Base-by-base conservation (phyloP, 2,888 invertebrate species). In the Noctua pronuba region DNA sequence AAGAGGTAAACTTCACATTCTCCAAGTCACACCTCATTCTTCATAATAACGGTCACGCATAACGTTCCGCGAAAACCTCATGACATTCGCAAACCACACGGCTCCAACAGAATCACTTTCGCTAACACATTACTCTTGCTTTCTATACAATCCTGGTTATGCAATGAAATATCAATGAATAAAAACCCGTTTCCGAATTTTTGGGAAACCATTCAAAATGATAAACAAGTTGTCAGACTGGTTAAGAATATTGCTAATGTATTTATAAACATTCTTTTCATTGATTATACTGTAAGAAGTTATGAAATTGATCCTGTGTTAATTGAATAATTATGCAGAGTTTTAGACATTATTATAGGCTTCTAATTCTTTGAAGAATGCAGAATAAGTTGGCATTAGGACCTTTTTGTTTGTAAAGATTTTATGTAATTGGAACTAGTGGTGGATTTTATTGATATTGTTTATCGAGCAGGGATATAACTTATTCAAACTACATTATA, bases 381-480 rank as follows among this genome's bases (percentile, higher is more conserved):
- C 35, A 62, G 28, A 31, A n/a, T n/a, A 94, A 94, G 93, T 94
- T 94, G 88, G 90, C 86, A 89, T 92, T 92, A 92, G 92, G 91
- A 92, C 91, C 92, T 94, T 94, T 94, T 94, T 94, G 91, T 93
- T 93, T 92, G 88, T 86, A 88, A 92, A 91, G 88, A 91, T 90
- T 90, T 88, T 89, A 90, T 93, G 90, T 94, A 92, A 94, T 94
- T 94, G 93, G 88, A 90, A 91, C 87, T 93, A 92, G 91, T 91
- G 81, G 83, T 79, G 72, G 91, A 92, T 92, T 68, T 72, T 76
- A 87, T 84, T 65, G 82, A 28, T 86, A 62, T 78, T 83, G 38
- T 62, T 58, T 58, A 80, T 85, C 38, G 31, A 68, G 41, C 8
- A 35, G 16, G 13, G 24, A 38, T 21, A 28, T 58, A 64, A 13